Conservation (phyloP, 35 echinoderm and acorn worm species). For the Strongylocentrotus purpuratus region DNA sequence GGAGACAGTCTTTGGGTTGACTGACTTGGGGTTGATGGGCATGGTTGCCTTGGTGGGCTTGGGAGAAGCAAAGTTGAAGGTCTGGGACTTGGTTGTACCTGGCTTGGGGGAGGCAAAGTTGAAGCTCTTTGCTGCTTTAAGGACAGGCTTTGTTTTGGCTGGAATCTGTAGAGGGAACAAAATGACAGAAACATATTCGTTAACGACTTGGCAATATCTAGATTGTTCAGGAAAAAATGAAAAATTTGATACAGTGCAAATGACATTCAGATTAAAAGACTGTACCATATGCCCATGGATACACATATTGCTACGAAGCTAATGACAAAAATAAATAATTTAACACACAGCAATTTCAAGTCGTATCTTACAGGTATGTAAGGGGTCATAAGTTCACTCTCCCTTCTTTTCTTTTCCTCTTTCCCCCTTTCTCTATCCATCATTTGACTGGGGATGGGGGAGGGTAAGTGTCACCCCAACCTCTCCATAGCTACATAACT, state of each 20-base stretch:
- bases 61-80: constrained; percentile 55
- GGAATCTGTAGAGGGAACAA: not conserved
- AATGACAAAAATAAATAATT: not conserved
- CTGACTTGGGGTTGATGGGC: constrained; percentile 12
- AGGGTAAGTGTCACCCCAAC: no score
- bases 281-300: not conserved
- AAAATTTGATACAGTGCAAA: not conserved
- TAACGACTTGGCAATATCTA: not conserved
- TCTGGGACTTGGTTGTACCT: not conserved
- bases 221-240: not conserved
- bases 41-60: constrained; percentile 11
- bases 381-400: no score
- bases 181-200: not conserved
- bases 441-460: no score
- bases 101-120: not conserved
- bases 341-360: not conserved
- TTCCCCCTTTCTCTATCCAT: no score
- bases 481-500: no score
- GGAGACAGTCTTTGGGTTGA: constrained; percentile 50
- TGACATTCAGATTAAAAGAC: not conserved
- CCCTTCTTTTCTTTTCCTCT: no score
- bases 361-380: not conserved
- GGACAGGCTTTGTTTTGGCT: not conserved
- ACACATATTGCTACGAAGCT: not conserved
- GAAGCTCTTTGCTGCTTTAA: not conserved